Evolutionary conservation across 2,888 invertebrate species (phyloP).

Genomic region (Ornithoptera priamus): DNA sequence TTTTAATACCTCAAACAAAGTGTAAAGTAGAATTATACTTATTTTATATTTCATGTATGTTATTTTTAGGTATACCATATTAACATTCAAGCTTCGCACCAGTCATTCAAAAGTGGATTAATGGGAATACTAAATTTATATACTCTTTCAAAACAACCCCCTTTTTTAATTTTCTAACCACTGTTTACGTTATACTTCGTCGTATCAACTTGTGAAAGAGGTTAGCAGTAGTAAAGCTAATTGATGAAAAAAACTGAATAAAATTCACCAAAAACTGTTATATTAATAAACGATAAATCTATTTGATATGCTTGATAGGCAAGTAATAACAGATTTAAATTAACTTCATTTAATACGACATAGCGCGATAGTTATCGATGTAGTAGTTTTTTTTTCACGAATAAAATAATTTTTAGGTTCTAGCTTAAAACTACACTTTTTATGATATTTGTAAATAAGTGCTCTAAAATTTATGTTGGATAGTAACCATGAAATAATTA

Average conservation of each 20-base stretch:
- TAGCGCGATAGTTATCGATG: neutral
- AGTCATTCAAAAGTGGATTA: too few relatives aligned
- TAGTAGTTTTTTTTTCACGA: neutral
- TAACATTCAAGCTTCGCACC: neutral
- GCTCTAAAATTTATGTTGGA: too few relatives aligned
- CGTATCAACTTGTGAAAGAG: neutral
- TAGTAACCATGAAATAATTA: too few relatives aligned
- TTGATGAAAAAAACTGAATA: conserved; percentile 3
- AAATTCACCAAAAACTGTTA: neutral
- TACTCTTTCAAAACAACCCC: too few relatives aligned
- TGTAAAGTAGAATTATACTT: neutral
- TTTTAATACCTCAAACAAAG: neutral
- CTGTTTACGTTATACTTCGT: too few relatives aligned
- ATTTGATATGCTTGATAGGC: conserved; percentile 5
- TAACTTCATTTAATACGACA: neutral
- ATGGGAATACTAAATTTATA: too few relatives aligned
- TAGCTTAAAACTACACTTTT: too few relatives aligned
- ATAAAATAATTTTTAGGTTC: neutral
- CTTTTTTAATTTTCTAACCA: too few relatives aligned
- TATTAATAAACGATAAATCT: conserved; percentile 12
- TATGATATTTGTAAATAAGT: too few relatives aligned
- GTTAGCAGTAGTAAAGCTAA: neutral
- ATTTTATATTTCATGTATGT: neutral
- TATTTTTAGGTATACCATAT: neutral
- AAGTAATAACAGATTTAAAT: conserved; percentile 6